Conservation (phyloP, 2,888 invertebrate genomes). For the Ecdyonurus torrentis region DNA sequence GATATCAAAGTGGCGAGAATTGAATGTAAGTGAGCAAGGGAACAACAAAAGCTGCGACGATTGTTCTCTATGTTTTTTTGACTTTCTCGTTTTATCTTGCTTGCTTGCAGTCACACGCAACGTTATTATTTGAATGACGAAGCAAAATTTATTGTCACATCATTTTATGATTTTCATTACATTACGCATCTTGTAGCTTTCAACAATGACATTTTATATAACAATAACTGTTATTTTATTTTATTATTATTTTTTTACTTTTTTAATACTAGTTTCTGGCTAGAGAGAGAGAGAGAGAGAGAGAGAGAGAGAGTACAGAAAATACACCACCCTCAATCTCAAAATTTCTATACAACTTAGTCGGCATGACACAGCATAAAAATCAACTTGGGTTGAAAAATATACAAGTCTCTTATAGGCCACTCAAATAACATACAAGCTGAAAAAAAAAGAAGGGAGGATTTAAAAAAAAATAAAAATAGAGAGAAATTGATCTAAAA, state of each 20-base stretch:
- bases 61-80: not conserved
- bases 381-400: not conserved
- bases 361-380: not conserved
- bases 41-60: not conserved
- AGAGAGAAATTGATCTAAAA: not conserved
- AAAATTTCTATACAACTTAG: not conserved
- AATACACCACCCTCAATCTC: not conserved
- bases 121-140: not conserved
- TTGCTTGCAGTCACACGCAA: not conserved
- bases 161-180: not conserved
- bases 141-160: not conserved
- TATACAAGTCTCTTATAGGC: not conserved
- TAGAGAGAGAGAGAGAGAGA: too few relatives aligned
- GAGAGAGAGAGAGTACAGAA: too few relatives aligned
- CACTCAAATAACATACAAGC: not conserved
- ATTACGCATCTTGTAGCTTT: not conserved
- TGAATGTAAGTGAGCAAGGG: not conserved
- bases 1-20: too few relatives aligned
- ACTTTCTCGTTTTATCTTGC: too few relatives aligned
- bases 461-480: not conserved
- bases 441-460: not conserved
- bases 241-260: too few relatives aligned
- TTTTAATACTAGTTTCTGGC: too few relatives aligned
- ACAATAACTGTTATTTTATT: too few relatives aligned
- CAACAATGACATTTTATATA: not conserved